phyloP scores from a whole-genome alignment of 2,113 vertebrate genomes.

The Catagonus wagneri region DNA sequence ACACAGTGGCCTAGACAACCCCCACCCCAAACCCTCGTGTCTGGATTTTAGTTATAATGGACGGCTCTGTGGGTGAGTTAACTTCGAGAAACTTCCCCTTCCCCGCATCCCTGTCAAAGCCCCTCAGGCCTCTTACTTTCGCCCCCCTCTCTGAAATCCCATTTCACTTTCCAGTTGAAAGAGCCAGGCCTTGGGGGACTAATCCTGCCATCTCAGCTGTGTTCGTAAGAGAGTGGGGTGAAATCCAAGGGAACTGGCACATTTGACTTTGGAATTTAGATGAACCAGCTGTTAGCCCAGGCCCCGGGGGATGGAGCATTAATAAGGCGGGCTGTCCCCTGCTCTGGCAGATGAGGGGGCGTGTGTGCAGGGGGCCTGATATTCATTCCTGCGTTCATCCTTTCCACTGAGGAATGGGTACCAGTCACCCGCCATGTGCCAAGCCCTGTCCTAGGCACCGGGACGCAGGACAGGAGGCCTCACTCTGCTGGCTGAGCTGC shows the following conservation, averaged over 20 bases:
- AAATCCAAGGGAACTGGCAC: no score
- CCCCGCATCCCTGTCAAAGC: background rate
- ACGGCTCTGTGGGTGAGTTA: background rate
- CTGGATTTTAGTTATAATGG: background rate
- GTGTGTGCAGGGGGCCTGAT: rapidly evolving
- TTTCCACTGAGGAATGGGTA: no score
- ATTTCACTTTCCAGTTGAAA: background rate
- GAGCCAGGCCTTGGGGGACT: background rate
- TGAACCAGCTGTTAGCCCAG: background rate
- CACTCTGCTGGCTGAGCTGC: no score
- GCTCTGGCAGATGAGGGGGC: background rate
- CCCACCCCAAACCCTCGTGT: background rate
- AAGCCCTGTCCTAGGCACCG: background rate
- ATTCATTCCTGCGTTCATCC: background rate
- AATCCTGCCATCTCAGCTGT: background rate
- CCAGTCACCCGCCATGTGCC: background rate
- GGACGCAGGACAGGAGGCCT: background rate
- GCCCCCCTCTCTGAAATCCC: background rate
- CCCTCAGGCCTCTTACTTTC: background rate
- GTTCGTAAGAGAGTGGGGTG: background rate
- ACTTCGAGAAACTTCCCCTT: background rate
- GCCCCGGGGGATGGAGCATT: background rate
- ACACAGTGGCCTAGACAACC: background rate
- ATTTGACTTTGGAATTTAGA: background rate
- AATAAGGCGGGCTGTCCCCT: background rate